Percentiles rank a stretch among this genome's conserved stretches.
These are phyloP conservation scores for Lycopodina hypogea DNA, from an alignment of 37 sponge, comb jelly and placozoan species.

Conservation along the genomic window DNA sequence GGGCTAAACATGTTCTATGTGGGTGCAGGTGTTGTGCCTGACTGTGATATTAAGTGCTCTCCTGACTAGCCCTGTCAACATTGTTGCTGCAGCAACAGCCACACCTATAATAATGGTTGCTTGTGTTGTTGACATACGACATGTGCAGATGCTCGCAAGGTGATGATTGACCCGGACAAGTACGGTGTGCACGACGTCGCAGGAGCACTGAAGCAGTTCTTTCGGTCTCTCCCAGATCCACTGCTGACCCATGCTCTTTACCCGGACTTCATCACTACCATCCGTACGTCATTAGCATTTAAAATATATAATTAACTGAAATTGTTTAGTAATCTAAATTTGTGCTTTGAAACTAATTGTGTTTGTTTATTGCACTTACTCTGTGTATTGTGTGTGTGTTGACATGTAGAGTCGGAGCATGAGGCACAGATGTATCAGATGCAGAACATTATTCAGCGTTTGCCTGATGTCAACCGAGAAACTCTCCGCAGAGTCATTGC, in stretches of 20 bases:
- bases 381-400: background rate
- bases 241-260: constrained; percentile 72
- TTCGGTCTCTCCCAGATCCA: constrained; percentile 79
- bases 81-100: no score
- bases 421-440: constrained; percentile 56
- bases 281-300: constrained; percentile 27
- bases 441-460: constrained; percentile 60
- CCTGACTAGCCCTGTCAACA: no score
- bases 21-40: no score
- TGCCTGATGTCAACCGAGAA: constrained; percentile 71
- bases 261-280: constrained; percentile 42
- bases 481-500: constrained; percentile 65
- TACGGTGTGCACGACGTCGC: constrained; percentile 88
- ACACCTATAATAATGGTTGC: no score
- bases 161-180: constrained; percentile 66
- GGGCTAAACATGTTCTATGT: no score
- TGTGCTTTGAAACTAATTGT: no score
- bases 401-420: constrained; percentile 28
- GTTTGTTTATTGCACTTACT: no score
- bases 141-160: constrained; percentile 63
- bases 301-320: no score
- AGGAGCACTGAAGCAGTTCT: constrained; percentile 75
- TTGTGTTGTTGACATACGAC: no score
- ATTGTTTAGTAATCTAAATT: no score
- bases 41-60: no score